A percentile compares a stretch with the other conserved stretches of the same genome.
phyloP scores from a whole-genome alignment of 1,140 invertebrate genomes.

The Triops longicaudatus region DNA sequence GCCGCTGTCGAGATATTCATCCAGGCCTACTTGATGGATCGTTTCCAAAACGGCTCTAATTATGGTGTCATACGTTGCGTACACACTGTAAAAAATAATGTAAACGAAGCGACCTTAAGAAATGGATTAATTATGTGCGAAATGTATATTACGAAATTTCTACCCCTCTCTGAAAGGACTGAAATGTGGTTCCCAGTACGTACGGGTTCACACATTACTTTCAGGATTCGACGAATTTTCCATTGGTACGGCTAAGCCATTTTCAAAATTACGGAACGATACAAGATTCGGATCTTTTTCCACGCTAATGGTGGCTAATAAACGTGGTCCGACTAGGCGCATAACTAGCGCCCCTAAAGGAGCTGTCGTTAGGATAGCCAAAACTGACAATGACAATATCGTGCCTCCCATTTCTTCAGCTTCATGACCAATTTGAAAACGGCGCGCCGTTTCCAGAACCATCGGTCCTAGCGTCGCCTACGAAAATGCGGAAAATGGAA shows the following conservation, averaged over 20 bases:
- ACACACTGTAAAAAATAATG: no score
- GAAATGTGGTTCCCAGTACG: no score
- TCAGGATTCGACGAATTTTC: no score
- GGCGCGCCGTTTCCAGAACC: constrained; percentile 56
- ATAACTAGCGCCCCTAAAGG: constrained; percentile 81
- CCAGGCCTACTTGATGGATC: no score
- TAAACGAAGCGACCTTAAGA: no score
- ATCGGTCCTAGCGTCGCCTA: constrained; percentile 73
- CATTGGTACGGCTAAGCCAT: background rate
- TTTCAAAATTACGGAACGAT: background rate
- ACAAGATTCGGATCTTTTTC: background rate
- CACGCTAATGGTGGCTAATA: constrained; percentile 51
- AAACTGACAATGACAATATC: constrained; percentile 51
- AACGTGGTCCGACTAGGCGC: constrained; percentile 61
- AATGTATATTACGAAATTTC: no score
- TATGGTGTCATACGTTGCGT: no score
- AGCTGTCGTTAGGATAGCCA: constrained; percentile 83
- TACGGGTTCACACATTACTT: no score
- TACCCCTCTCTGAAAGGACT: no score
- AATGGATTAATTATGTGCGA: no score
- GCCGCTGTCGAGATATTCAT: no score
- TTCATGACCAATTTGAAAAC: constrained; percentile 11
- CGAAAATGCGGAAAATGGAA: background rate
- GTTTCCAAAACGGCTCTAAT: no score
- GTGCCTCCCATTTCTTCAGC: constrained; percentile 31